Conservation (phyloP, 2,113 vertebrate species). For the Pseudorectes ferrugineus region DNA sequence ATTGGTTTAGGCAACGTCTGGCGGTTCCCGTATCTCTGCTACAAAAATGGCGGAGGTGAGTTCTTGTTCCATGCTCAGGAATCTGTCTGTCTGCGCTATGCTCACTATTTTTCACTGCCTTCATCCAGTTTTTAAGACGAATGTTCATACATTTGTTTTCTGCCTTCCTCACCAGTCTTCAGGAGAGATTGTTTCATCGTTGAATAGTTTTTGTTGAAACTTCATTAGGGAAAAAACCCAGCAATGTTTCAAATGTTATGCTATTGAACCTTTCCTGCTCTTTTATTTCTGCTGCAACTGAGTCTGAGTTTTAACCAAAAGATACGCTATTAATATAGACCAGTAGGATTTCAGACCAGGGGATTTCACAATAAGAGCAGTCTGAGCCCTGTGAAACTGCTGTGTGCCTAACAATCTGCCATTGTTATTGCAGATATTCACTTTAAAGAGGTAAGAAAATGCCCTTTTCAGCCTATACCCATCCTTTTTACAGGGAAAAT, state of each 20-base stretch:
- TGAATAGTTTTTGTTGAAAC: not conserved
- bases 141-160: not conserved
- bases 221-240: not conserved
- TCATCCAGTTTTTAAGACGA: not conserved
- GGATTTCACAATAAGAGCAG: not conserved
- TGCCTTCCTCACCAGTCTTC: not conserved
- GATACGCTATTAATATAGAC: not conserved
- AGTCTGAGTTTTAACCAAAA: not conserved
- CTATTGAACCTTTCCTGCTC: not conserved
- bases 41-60: constrained; percentile 98
- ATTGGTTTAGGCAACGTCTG: constrained; percentile 97
- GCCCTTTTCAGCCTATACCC: not conserved
- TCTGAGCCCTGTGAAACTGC: not conserved
- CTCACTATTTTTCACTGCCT: fast-evolving
- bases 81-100: fast-evolving
- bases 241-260: not conserved
- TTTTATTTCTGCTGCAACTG: not conserved
- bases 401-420: not conserved
- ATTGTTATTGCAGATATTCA: not conserved
- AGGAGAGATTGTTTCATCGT: not conserved
- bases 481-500: not conserved
- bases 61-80: not conserved
- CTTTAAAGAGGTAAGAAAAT: not conserved
- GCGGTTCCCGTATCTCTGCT: constrained; percentile 99
- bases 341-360: not conserved